Evolutionary conservation across 1,140 invertebrate species (phyloP).

Genomic region (Rhagoletis pomonella): DNA sequence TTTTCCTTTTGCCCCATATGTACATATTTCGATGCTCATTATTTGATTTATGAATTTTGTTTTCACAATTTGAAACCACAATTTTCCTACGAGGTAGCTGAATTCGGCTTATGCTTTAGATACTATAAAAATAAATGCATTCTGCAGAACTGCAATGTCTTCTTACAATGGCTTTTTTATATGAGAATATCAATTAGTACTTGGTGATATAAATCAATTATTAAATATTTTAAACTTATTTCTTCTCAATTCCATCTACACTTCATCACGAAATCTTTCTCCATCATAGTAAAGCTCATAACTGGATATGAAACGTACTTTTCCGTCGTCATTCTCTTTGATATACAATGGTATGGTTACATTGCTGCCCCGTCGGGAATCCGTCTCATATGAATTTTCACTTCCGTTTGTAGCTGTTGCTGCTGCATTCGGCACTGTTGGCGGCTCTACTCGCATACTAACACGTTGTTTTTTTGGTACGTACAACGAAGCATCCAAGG

Average conservation of each 20-base stretch:
- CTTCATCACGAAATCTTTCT: slow-evolving; percentile 35
- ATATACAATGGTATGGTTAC: background rate
- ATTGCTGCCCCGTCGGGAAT: background rate
- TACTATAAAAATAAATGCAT: too few relatives aligned
- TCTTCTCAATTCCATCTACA: background rate
- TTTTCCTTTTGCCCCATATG: too few relatives aligned
- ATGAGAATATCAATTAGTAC: too few relatives aligned
- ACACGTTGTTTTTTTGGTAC: background rate
- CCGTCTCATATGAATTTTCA: background rate
- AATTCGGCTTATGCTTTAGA: too few relatives aligned
- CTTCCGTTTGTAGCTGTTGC: background rate
- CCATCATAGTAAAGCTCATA: slow-evolving; percentile 52
- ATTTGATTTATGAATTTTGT: too few relatives aligned
- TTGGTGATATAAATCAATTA: too few relatives aligned
- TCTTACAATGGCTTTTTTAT: too few relatives aligned
- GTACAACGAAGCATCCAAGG: background rate
- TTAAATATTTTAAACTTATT: too few relatives aligned
- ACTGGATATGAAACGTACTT: slow-evolving; percentile 50
- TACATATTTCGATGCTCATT: too few relatives aligned
- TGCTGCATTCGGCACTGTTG: background rate
- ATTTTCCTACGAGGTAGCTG: too few relatives aligned
- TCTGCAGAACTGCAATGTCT: too few relatives aligned
- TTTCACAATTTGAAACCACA: too few relatives aligned
- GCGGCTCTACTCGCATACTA: background rate
- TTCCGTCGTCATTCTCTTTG: background rate